Percentiles rank a stretch among this genome's conserved stretches.
Conservation (phyloP, 2,797 vertebrate genomes). For the Neosilurus hyrtlii region DNA sequence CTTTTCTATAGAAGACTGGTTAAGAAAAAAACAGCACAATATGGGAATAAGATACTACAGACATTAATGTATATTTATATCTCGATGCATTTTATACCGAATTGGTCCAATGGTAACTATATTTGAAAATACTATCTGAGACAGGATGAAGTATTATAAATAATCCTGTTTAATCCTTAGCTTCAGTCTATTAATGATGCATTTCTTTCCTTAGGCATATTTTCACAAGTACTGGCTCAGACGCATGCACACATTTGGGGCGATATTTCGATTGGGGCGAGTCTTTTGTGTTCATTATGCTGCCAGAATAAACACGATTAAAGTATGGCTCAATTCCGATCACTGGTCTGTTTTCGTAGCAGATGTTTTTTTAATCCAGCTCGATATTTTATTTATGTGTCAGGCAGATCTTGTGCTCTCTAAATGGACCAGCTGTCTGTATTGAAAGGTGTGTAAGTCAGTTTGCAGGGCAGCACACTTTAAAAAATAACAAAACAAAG, state of each 20-base stretch:
- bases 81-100: neutral
- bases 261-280: too few species aligned
- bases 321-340: neutral
- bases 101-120: neutral
- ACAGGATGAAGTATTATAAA: neutral
- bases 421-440: neutral
- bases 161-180: neutral
- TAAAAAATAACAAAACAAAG: neutral
- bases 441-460: neutral
- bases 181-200: neutral
- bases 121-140: neutral
- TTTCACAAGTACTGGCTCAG: neutral
- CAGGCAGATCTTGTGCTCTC: neutral
- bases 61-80: neutral
- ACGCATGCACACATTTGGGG: neutral
- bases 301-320: constrained; percentile 7
- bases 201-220: neutral
- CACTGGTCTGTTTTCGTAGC: neutral
- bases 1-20: neutral
- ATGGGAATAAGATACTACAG: neutral
- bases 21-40: neutral
- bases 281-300: constrained; percentile 17
- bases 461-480: neutral
- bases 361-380: constrained; percentile 28
- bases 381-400: constrained; percentile 1